Percentiles rank a stretch among this genome's conserved stretches.
Evolutionary conservation across 2,113 vertebrate genomes (phyloP).

Genomic region (Gnathonemus echidnorhynchus): DNA sequence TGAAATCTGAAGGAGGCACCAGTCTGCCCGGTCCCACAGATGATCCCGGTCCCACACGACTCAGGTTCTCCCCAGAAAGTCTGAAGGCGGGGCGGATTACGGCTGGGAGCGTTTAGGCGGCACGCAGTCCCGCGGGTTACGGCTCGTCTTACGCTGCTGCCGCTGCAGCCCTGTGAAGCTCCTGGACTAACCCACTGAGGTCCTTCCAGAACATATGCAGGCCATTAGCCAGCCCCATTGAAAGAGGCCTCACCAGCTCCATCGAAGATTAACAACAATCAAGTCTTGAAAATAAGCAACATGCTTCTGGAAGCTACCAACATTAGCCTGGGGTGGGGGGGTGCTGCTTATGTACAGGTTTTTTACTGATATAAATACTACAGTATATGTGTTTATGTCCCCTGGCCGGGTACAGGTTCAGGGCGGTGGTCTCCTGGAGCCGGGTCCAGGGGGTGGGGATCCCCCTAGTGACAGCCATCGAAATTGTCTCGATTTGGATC

Average conservation of each 20-base stretch:
- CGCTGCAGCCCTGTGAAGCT: background rate
- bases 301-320: background rate
- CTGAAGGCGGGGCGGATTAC: background rate
- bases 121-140: background rate
- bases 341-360: background rate
- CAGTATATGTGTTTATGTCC: slow-evolving; percentile 11
- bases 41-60: background rate
- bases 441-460: slow-evolving; percentile 83
- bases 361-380: background rate
- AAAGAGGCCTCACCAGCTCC: background rate
- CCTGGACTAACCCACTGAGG: background rate
- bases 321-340: background rate
- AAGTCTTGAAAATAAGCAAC: background rate
- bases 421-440: slow-evolving; percentile 90
- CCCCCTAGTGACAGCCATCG: slow-evolving; percentile 75
- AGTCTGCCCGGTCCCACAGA: background rate
- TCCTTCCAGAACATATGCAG: background rate
- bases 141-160: background rate
- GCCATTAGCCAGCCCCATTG: background rate
- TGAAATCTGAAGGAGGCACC: background rate
- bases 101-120: background rate
- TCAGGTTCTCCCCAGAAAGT: background rate
- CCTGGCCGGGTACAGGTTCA: slow-evolving; percentile 64
- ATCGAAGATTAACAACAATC: background rate
- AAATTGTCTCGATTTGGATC: slow-evolving; percentile 84